Evolutionary conservation across 1,140 invertebrate species (phyloP), one percentile per base, ranked within the genome.

Genomic region (Temnothorax curvispinosus): DNA sequence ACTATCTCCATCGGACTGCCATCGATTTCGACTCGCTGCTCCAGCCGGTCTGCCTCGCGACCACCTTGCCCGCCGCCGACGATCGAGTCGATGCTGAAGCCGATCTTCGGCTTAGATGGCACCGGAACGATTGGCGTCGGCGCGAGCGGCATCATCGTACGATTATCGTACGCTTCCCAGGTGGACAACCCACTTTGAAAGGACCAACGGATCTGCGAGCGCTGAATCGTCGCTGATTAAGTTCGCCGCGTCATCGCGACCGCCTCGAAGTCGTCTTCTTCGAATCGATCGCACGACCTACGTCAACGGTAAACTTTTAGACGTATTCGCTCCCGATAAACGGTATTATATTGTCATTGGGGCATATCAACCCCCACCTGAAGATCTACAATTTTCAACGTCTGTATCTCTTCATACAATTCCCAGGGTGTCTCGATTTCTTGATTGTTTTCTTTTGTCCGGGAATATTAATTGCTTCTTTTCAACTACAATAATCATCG

Each of bases 61-160:
- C 90, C 88, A 78, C 91, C 88, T 80, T 91, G 88, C 11, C 93
- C 95, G 84, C 96, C 96, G 81, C 98, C 98, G 69, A 99, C 98
- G 89, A 99, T 98, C 90, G 98, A 98, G 95, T 99, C 98, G 94
- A 99, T 99, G 92, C 98, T 98, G 94, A 99, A 99, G 92, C 98
- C 98, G 93, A 99, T 98, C 96, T 99, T 99, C 64, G 98, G 98
- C 96, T 98, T 98, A 84, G 97, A 97, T 87, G 97, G 97, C 94
- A 98, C 97, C 93, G 97, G 96, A 93, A 97, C 96, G 92, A 98
- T 97, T 95, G 97, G 97, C 93, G 98, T 98, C 96, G 98, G 98
- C 96, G 97, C 97, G 95, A 98, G 96, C 96, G 97, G 97, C 97
- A 98, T 98, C 98, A 98, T 98, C 96, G 96, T 97, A 95, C 92